These are phyloP conservation scores for Chaetoderma sp. DNA, from an alignment of 2,888 invertebrate species.

Conservation along the genomic window DNA sequence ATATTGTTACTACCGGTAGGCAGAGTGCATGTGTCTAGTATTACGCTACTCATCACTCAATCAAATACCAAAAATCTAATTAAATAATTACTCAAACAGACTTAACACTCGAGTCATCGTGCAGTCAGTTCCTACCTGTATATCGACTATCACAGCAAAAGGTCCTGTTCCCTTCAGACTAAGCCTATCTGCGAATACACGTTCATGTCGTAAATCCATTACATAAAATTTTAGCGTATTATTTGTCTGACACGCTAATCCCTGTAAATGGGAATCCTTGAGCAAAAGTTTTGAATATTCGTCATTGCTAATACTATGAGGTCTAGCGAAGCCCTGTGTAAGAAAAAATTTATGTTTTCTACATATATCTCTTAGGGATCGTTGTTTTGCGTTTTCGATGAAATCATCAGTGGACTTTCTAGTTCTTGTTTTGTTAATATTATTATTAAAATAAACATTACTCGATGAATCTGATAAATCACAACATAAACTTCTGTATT, in stretches of 20 bases:
- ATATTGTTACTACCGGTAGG: too few species aligned
- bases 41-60: too few species aligned
- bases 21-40: too few species aligned
- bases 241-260: slow-evolving; percentile 72
- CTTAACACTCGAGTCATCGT: not conserved
- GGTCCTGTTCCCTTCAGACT: slow-evolving; percentile 75
- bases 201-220: slow-evolving; percentile 80
- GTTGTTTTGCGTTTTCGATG: slow-evolving; percentile 16
- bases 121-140: slow-evolving; percentile 75
- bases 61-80: too few species aligned
- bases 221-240: slow-evolving; percentile 77
- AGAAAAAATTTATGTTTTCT: not conserved
- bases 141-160: slow-evolving; percentile 79
- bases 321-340: too few species aligned
- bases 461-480: too few species aligned
- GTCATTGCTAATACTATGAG: too few species aligned
- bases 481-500: slow-evolving; percentile 51
- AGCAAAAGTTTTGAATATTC: not conserved
- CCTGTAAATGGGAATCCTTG: slow-evolving; percentile 44
- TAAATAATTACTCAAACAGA: not conserved
- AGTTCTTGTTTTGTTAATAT: too few species aligned
- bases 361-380: not conserved
- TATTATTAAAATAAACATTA: too few species aligned
- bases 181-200: slow-evolving; percentile 81
- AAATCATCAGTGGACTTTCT: slow-evolving; percentile 2